Percentiles rank a stretch among this genome's conserved stretches.
Conservation (phyloP, 2,888 invertebrate genomes). For the Rapana venosa region DNA sequence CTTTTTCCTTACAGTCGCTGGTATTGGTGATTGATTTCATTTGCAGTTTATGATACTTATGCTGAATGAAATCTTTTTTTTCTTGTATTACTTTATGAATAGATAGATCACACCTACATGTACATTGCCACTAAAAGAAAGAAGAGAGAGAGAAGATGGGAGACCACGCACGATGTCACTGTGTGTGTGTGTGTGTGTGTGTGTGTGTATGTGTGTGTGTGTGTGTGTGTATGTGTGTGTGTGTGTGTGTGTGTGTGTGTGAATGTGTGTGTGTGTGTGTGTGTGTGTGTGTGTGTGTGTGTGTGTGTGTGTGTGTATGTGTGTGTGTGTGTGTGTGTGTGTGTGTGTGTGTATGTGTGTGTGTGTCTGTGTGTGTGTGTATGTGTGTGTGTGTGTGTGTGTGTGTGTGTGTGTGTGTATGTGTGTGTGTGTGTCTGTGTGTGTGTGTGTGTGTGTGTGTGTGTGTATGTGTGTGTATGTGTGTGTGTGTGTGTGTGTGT, state of each 20-base stretch:
- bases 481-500: neutral
- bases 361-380: neutral
- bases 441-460: neutral
- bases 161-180: neutral
- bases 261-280: neutral
- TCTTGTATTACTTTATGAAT: too few species aligned
- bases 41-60: too few species aligned
- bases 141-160: too few species aligned
- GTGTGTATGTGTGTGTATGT: neutral
- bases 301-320: neutral
- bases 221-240: neutral
- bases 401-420: neutral
- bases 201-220: constrained; percentile 13
- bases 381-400: neutral
- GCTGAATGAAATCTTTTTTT: too few species aligned
- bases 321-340: neutral
- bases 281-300: neutral
- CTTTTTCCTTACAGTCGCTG: too few species aligned
- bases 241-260: constrained; percentile 1
- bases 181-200: neutral
- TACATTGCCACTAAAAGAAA: too few species aligned
- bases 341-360: neutral
- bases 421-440: neutral
- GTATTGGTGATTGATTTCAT: too few species aligned
- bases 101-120: too few species aligned